Conservation (phyloP, 1,140 invertebrate species). For the Pogonomyrmex californicus region DNA sequence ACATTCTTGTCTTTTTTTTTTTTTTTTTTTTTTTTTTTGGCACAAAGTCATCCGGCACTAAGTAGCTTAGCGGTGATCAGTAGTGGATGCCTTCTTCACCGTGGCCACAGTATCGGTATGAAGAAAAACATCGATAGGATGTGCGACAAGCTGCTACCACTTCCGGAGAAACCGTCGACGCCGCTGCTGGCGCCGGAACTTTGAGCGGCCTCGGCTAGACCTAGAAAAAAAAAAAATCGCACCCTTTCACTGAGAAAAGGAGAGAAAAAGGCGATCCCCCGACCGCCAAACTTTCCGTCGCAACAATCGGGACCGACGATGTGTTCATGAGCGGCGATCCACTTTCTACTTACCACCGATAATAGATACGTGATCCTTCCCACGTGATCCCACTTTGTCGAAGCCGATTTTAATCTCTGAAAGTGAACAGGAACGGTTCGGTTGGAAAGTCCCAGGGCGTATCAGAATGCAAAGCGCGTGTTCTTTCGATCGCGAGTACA, state of each 20-base stretch:
- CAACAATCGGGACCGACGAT: not conserved
- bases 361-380: slow-evolving; percentile 80
- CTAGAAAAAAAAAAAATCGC: slow-evolving; percentile 38
- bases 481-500: not conserved
- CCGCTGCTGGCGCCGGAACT: slow-evolving; percentile 67
- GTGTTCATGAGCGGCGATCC: not conserved
- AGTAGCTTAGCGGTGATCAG: slow-evolving; percentile 67
- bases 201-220: slow-evolving; percentile 73
- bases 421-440: slow-evolving; percentile 22
- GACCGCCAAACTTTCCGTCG: no score
- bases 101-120: slow-evolving; percentile 69
- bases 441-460: not conserved
- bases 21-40: no score
- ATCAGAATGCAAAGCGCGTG: not conserved
- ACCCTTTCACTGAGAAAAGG: not conserved
- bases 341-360: slow-evolving; percentile 75
- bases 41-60: slow-evolving; percentile 76
- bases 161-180: slow-evolving; percentile 14
- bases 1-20: slow-evolving; percentile 70
- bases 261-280: not conserved
- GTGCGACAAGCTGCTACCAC: slow-evolving; percentile 60
- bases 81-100: slow-evolving; percentile 73
- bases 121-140: slow-evolving; percentile 70
- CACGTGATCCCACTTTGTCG: slow-evolving; percentile 72
- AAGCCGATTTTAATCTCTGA: slow-evolving; percentile 79